Evolutionary conservation across 2,113 vertebrate species (phyloP), one percentile per base, ranked within the genome.

Genomic region (Crocuta crocuta): DNA sequence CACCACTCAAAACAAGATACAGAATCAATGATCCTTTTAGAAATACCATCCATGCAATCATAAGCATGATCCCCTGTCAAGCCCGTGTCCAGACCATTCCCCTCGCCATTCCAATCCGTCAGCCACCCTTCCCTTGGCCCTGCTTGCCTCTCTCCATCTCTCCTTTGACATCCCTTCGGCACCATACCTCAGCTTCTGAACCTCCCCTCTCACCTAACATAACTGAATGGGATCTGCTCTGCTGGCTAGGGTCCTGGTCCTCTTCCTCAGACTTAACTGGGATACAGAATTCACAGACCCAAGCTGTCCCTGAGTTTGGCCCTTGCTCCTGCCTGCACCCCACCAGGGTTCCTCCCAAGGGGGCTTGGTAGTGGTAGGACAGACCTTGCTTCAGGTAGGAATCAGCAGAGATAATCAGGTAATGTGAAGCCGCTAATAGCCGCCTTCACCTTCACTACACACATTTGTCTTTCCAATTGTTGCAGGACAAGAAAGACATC

Each of bases 401-500:
- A 93, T 91, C 61, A 10, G 35, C 19, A 45, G 15, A 94, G 63
- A 89, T 81, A 76, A 89, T 82, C 78, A 33, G 85, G 58, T 90
- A 65, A 91, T 84, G 43, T 15, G 43, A 94, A 65, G 61, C 16
- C 24, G 66, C 89, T 71, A 48, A 91, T 76, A 91, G 19, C 50
- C 73, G 85, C 65, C 48, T 95, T 76, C 58, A 53, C 85, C 65
- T 80, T 96, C 80, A 19, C 35, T 3, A 78, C 81, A 74, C 61
- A 61, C 23, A 6, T 70, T 79, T 96, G 79, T 95, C 63, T 76
- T 96, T 82, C 85, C 76, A 87, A 6, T 66, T 58, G 55, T 45
- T 83, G n/a, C 43, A 91, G 16, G 45, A 76, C 80, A 96, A 90
- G 88, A 97, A 94, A 95, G 66, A 68, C 63, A 35, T 31, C 66